Evolutionary conservation across 2,888 invertebrate species (phyloP), one percentile per base, ranked within the genome.

Genomic region (Augiades crinisus): DNA sequence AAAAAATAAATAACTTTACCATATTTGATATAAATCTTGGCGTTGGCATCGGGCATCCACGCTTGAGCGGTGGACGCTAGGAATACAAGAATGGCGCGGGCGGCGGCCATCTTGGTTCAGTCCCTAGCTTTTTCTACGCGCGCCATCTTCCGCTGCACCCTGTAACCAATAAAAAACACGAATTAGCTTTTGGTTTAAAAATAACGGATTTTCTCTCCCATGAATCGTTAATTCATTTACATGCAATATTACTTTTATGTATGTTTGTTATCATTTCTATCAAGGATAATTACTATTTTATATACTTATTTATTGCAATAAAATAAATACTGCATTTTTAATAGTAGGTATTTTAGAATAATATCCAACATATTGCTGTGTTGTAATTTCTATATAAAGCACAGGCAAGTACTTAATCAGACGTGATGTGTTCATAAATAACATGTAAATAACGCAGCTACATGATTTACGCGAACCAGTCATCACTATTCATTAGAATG

Each of bases 31-130:
- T 92, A 91, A 70, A 94, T 88, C 78, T 93, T 92, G 63, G 94
- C 92, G 72, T 91, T 91, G 60, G 92, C 90, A 81, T 95, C 94
- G 66, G 94, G 94, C 78, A 93, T 92, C 94, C 94, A 95, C 67
- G 93, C 93, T 72, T 91, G 90, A 66, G 90, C 90, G 75, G 90
- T 88, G 75, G 86, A 86, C 62, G 85, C 89, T 68, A 91, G 79
- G 67, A 91, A 80, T 65, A 91, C 76, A 65, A 91, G 72, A 72
- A 91, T 86, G 80, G 94, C 72, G 91, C 83, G 80, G 62, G 77
- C 81, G 75, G 82, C 83, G 79, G 82, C 88, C 89, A 89, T 90
- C 59, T 80, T 86, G 74, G 60, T 65, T 83, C 77, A 81, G 64
- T 76, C 68, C 72, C 70, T 70, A 68, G 73, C 74, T 72, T 77